Evolutionary conservation across 2,888 invertebrate genomes (phyloP).

Genomic region (Oithona nana): DNA sequence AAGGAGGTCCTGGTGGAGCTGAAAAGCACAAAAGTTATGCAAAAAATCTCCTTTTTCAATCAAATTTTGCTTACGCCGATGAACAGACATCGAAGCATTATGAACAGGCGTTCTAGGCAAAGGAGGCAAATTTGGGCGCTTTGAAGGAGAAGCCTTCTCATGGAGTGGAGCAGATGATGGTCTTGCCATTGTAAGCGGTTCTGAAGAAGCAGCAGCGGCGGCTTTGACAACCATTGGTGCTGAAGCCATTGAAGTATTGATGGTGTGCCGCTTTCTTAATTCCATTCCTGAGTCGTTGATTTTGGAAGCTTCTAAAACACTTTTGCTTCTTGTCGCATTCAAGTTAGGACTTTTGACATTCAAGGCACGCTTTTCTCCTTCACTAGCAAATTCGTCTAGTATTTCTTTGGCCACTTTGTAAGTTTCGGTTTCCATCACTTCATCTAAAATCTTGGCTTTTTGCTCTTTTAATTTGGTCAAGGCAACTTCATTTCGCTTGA

Average conservation of each 20-base stretch:
- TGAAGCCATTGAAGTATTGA: too few species aligned
- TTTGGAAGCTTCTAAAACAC: neutral
- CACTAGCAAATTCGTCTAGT: slow-evolving; percentile 61
- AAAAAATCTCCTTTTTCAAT: neutral
- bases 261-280: neutral
- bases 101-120: too few species aligned
- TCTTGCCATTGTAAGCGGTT: too few species aligned
- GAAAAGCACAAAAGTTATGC: neutral
- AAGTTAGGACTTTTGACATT: too few species aligned
- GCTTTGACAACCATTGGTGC: too few species aligned
- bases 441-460: slow-evolving; percentile 71
- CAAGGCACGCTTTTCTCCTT: slow-evolving; percentile 26
- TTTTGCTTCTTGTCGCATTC: too few species aligned
- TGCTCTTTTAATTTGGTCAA: slow-evolving; percentile 45
- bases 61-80: too few species aligned
- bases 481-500: slow-evolving; percentile 47
- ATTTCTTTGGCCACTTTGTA: slow-evolving; percentile 85
- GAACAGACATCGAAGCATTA: too few species aligned
- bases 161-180: too few species aligned
- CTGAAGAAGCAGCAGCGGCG: too few species aligned
- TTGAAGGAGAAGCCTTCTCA: too few species aligned
- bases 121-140: too few species aligned
- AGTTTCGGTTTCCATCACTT: slow-evolving; percentile 92
- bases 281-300: neutral
- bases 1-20: slow-evolving; percentile 30